A percentile compares a stretch with the other conserved stretches of the same genome.
These are phyloP conservation scores for Paraescarpia echinospica DNA, from an alignment of 1,140 invertebrate species.

Conservation along the genomic window DNA sequence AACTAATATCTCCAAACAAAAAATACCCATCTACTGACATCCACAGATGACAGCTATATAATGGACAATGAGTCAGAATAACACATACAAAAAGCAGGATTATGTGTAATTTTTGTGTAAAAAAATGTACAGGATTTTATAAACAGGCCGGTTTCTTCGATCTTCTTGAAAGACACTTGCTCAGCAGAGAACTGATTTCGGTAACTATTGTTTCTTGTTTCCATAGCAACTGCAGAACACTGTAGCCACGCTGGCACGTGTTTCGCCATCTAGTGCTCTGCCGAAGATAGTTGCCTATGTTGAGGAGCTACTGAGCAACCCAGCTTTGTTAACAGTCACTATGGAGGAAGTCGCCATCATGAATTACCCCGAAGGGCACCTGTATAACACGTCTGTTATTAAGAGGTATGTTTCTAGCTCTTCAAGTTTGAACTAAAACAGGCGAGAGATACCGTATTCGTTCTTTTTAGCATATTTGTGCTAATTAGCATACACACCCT, in stretches of 20 bases:
- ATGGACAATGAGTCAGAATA: not conserved
- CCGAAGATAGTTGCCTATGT: slow-evolving; percentile 64
- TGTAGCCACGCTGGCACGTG: slow-evolving; percentile 62
- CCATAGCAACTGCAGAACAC: slow-evolving; percentile 46
- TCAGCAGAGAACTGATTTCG: not conserved
- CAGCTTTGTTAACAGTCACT: slow-evolving; percentile 73
- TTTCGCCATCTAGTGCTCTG: slow-evolving; percentile 70
- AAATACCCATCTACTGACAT: too few relatives aligned
- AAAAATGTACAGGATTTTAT: not conserved
- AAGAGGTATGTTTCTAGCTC: slow-evolving; percentile 66
- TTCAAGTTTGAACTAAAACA: not conserved
- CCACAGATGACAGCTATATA: not conserved
- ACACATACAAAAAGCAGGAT: not conserved
- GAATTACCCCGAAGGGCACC: slow-evolving; percentile 81
- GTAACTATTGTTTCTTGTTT: not conserved
- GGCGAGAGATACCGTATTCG: too few relatives aligned
- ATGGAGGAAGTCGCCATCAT: slow-evolving; percentile 88
- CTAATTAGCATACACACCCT: too few relatives aligned
- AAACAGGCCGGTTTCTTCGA: not conserved
- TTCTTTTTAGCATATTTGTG: too few relatives aligned
- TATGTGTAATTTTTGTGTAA: not conserved
- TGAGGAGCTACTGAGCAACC: slow-evolving; percentile 66
- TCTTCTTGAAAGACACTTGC: not conserved
- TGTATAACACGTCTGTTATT: slow-evolving; percentile 88
- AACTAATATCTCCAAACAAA: too few relatives aligned